These are phyloP conservation scores for Nothoprocta pentlandii DNA, from an alignment of 2,113 vertebrate genomes.

Conservation along the genomic window DNA sequence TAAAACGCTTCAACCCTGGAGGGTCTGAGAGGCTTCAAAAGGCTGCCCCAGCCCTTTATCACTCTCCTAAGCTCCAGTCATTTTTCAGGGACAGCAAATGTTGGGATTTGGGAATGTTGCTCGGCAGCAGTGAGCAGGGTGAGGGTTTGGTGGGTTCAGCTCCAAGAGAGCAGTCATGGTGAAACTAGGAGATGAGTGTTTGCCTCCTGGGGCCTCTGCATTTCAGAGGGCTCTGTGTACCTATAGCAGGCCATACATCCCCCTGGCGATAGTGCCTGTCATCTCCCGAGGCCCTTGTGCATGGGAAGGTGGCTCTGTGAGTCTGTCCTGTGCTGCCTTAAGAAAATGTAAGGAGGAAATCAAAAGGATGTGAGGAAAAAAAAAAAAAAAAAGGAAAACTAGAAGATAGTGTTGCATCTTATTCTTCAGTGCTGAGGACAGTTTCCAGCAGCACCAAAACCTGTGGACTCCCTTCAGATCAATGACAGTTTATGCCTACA, in stretches of 20 bases:
- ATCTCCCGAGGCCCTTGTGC: background rate
- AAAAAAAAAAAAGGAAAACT: background rate
- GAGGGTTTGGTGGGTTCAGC: background rate
- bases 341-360: background rate
- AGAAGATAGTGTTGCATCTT: background rate
- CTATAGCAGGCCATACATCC: background rate
- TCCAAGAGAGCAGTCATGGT: background rate
- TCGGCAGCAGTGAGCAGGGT: background rate
- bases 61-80: background rate
- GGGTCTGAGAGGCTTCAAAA: background rate
- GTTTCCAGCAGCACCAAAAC: background rate
- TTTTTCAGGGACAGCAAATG: background rate
- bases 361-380: background rate
- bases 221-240: background rate
- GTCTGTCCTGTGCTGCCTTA: background rate
- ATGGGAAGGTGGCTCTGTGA: background rate
- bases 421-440: background rate
- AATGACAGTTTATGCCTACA: fast-evolving
- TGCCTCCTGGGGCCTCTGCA: background rate
- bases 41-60: background rate
- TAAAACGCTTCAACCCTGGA: slow-evolving; percentile 9
- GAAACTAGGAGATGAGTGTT: background rate
- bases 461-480: background rate
- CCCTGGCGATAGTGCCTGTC: fast-evolving
- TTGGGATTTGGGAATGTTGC: background rate